phyloP scores from a whole-genome alignment of 2,797 vertebrate species.

The Anomalospiza imberbis region DNA sequence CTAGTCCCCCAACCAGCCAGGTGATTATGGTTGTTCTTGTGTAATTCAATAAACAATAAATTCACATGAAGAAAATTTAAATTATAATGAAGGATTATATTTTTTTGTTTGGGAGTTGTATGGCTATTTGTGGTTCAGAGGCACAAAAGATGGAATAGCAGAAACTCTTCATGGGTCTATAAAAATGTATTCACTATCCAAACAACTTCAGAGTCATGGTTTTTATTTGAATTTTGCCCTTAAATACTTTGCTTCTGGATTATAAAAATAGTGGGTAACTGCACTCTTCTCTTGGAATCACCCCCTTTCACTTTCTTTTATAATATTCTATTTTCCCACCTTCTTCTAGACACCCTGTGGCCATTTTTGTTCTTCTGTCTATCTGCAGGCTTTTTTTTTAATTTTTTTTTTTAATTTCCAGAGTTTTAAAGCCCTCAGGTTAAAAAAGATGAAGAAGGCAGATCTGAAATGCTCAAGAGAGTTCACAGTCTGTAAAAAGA shows the following conservation, averaged over 20 bases:
- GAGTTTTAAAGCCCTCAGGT: background rate
- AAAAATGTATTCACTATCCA: background rate
- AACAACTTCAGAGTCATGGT: background rate
- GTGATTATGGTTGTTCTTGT: background rate
- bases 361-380: background rate
- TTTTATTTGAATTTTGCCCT: background rate
- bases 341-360: background rate
- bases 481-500: slow-evolving; percentile 42
- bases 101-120: background rate
- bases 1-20: background rate
- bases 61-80: background rate
- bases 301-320: background rate
- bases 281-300: background rate
- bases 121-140: background rate
- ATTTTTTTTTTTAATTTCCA: slow-evolving; percentile 16
- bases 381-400: background rate
- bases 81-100: background rate
- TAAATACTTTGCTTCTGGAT: background rate
- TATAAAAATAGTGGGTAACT: background rate
- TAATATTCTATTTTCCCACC: background rate
- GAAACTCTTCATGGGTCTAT: background rate
- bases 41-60: background rate
- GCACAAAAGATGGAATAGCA: background rate
- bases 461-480: slow-evolving; percentile 44
- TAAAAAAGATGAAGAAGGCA: background rate